Percentiles rank a stretch among this genome's conserved stretches.
Conservation (phyloP, 2,797 vertebrate genomes). For the Pygocentrus nattereri region DNA sequence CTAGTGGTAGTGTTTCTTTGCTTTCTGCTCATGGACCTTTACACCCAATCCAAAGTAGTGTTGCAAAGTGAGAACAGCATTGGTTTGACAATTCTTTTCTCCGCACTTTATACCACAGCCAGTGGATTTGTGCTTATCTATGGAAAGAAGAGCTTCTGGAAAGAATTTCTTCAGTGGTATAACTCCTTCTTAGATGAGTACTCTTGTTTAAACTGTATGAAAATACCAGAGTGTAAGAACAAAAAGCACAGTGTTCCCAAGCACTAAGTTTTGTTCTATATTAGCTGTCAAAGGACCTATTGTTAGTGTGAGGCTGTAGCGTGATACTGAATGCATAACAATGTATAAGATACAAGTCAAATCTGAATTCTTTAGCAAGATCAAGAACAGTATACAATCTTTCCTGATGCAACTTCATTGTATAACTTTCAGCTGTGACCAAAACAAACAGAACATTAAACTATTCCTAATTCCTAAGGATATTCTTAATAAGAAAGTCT, state of each 20-base stretch:
- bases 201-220: conserved; percentile 70
- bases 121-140: conserved; percentile 76
- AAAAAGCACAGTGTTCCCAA: conserved; percentile 13
- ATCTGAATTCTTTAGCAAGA: not conserved
- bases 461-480: too few species aligned
- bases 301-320: too few species aligned
- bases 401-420: not conserved
- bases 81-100: conserved; percentile 68
- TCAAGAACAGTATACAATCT: not conserved
- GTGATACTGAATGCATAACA: not conserved
- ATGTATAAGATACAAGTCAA: not conserved
- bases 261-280: conserved; percentile 7
- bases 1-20: conserved; percentile 71
- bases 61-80: conserved; percentile 66
- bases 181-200: conserved; percentile 70
- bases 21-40: conserved; percentile 76
- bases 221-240: conserved; percentile 68
- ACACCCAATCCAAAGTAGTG: conserved; percentile 68
- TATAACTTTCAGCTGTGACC: not conserved
- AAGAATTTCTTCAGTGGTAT: conserved; percentile 66
- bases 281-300: not conserved
- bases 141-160: conserved; percentile 79
- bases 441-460: not conserved
- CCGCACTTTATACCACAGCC: conserved; percentile 71
- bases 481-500: too few species aligned